Evolutionary conservation across 1,140 invertebrate genomes (phyloP), one percentile per base, ranked within the genome.

Genomic region (Rhysida immarginata): DNA sequence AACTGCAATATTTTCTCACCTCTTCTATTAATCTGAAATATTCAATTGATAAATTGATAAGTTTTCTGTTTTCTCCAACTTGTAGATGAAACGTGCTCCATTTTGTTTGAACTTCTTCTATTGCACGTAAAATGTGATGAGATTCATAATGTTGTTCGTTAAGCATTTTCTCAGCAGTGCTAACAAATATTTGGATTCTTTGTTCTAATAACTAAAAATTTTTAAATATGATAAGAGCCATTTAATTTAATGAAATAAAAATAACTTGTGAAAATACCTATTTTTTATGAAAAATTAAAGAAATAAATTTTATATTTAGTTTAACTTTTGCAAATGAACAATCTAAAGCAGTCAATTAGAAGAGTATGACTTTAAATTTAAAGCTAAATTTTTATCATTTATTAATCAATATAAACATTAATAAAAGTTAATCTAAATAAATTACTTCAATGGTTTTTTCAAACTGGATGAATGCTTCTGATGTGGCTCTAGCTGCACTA

Each of bases 401-500:
- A 46, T 25, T n/a, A 24, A 3, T 48, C 25, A 54, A 53, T 82
- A 58, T 20, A 68, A 68, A 66, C 54, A 59, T n/a, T n/a, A n/a
- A n/a, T n/a, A n/a, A n/a, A n/a, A n/a, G n/a, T n/a, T n/a, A n/a
- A n/a, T 63, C 62, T 63, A 45, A n/a, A n/a, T 48, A 25, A 51
- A 68, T 75, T 73, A 87, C 84, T 73, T 81, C 74, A 61, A 88
- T 80, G 48, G 84, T 87, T 70, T 80, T 80, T 70, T 88, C 83
- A 67, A 89, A 88, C 60, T 85, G 79, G 48, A 75, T 73, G 66
- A 87, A 89, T 43, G 82, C 79, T 53, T 78, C 71, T 11, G 82
- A 81, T 53, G 81, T 81, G 45, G 80, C 77, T 66, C 78, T 79
- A 1, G 83, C 82, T 29, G 79, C 74, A 11, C 76, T 71, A 55